Percentiles rank a stretch among this genome's conserved stretches.
These are phyloP conservation scores for Cheilosia impressa DNA, from an alignment of 2,888 invertebrate genomes.

Conservation along the genomic window DNA sequence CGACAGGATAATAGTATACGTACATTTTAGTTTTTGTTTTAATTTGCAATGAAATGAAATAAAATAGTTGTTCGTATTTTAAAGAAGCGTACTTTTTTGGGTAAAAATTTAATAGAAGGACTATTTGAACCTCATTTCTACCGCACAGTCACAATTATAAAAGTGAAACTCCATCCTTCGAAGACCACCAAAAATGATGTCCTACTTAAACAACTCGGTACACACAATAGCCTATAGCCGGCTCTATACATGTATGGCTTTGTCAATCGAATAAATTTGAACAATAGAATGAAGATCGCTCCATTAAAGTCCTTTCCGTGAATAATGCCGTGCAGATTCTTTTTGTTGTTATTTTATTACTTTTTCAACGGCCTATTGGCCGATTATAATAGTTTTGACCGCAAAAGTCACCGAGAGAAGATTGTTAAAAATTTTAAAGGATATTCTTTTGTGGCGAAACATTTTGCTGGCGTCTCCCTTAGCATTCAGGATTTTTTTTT, in stretches of 20 bases:
- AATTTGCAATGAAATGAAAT: too few relatives aligned
- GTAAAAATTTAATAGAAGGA: too few relatives aligned
- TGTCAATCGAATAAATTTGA: slow-evolving; percentile 4
- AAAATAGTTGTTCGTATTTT: too few relatives aligned
- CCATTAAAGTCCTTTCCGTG: slow-evolving; percentile 39
- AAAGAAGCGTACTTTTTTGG: too few relatives aligned
- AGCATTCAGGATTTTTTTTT: slow-evolving; percentile 6
- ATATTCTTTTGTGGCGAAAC: slow-evolving; percentile 34
- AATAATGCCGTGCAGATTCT: slow-evolving; percentile 41
- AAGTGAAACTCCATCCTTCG: slow-evolving; percentile 4
- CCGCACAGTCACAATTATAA: not conserved
- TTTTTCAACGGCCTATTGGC: slow-evolving; percentile 57
- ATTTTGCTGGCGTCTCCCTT: slow-evolving; percentile 18
- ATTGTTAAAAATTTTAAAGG: slow-evolving; percentile 54
- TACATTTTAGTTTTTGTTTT: too few relatives aligned
- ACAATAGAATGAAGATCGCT: slow-evolving; percentile 42
- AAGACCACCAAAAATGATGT: not conserved
- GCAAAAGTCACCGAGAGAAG: slow-evolving; percentile 28
- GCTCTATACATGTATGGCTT: not conserved
- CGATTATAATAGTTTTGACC: slow-evolving; percentile 71
- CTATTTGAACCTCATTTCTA: too few relatives aligned
- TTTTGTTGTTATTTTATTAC: slow-evolving; percentile 54
- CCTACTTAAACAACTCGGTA: not conserved
- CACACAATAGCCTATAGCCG: not conserved
- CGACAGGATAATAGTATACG: too few relatives aligned